Percentiles rank a stretch among this genome's conserved stretches.
These are phyloP conservation scores for Paguma larvata DNA, from an alignment of 2,797 vertebrate species.

Conservation along the genomic window DNA sequence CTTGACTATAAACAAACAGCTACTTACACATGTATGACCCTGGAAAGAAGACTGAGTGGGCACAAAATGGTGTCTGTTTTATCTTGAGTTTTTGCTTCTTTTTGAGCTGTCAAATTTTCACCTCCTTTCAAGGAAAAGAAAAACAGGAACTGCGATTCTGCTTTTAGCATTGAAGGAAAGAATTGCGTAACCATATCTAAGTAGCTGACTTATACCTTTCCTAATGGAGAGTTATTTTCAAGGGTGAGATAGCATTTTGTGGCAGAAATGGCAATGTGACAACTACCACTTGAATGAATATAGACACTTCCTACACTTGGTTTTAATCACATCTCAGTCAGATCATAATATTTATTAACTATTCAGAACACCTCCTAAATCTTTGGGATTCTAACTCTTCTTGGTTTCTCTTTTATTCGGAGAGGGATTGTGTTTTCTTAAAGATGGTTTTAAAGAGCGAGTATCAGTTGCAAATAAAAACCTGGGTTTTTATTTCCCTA, in stretches of 20 bases:
- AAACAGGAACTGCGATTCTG: conserved; percentile 75
- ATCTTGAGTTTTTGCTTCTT: conserved; percentile 81
- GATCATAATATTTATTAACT: conserved; percentile 71
- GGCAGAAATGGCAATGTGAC: conserved; percentile 57
- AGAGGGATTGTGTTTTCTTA: not conserved
- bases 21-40: conserved; percentile 86
- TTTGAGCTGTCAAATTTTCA: conserved; percentile 83
- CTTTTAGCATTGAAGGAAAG: conserved; percentile 66
- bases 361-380: conserved; percentile 62
- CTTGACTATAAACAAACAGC: conserved; percentile 85
- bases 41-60: conserved; percentile 84
- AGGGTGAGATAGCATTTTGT: conserved; percentile 64
- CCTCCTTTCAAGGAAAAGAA: conserved; percentile 80
- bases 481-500: not conserved
- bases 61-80: conserved; percentile 84
- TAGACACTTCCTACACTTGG: conserved; percentile 52
- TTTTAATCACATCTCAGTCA: conserved; percentile 60
- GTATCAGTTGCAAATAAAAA: conserved; percentile 23
- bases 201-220: conserved; percentile 67
- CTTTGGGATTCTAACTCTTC: not conserved
- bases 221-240: conserved; percentile 57
- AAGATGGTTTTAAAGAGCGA: conserved; percentile 29
- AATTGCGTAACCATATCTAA: conserved; percentile 59
- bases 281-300: not conserved
- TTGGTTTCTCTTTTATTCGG: conserved; percentile 28